phyloP scores from a whole-genome alignment of 2,113 vertebrate genomes.

The Muscicapa adusta region DNA sequence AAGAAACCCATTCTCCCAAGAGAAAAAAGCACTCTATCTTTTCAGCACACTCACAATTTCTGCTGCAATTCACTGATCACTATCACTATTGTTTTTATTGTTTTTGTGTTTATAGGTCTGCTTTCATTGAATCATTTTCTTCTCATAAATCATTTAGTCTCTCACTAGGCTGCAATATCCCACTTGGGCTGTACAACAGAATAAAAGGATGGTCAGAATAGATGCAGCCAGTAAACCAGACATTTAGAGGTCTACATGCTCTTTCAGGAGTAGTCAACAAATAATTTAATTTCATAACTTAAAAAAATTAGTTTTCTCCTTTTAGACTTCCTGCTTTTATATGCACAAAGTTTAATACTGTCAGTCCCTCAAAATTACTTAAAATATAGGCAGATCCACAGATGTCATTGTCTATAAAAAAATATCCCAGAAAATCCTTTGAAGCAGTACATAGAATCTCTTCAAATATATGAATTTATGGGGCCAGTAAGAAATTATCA shows the following conservation, averaged over 20 bases:
- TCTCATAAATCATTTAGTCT: constrained; percentile 16
- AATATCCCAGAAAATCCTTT: background rate
- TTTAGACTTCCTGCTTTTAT: background rate
- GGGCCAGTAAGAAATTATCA: background rate
- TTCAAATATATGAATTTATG: background rate
- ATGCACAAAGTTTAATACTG: background rate
- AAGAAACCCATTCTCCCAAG: background rate
- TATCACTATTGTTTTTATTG: background rate
- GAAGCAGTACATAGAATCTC: background rate
- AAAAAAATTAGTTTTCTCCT: background rate
- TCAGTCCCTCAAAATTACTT: background rate
- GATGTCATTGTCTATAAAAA: background rate
- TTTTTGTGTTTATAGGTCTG: background rate
- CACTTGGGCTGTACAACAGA: background rate
- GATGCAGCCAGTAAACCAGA: background rate
- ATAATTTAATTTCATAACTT: background rate
- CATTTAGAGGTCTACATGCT: background rate
- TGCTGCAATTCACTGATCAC: background rate
- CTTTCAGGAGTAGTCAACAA: background rate
- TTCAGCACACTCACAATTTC: background rate
- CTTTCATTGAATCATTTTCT: background rate
- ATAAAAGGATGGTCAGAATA: background rate
- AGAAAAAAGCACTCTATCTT: background rate
- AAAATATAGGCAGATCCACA: background rate
- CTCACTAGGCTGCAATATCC: background rate